Evolutionary conservation across 2,113 vertebrate species (phyloP).

Genomic region (Myocastor coypus): DNA sequence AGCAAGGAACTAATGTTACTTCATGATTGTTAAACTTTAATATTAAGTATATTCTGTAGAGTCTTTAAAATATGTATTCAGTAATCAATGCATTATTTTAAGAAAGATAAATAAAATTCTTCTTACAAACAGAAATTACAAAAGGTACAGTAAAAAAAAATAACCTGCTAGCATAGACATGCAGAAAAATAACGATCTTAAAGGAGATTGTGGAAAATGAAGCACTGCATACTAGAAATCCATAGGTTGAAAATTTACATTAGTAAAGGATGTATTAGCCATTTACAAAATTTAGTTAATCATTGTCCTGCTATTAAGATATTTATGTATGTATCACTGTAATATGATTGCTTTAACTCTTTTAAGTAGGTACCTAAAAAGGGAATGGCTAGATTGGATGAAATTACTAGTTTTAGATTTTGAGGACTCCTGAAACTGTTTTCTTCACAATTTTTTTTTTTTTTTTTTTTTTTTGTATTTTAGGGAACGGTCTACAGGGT

Average conservation of each 20-base stretch:
- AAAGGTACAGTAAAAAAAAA: not conserved
- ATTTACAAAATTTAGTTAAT: not conserved
- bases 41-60: not conserved
- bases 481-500: too few relatives aligned
- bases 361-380: not conserved
- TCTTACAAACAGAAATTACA: not conserved
- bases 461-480: too few relatives aligned
- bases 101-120: constrained; percentile 7
- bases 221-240: too few relatives aligned
- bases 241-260: too few relatives aligned
- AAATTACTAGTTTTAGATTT: not conserved
- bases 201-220: not conserved
- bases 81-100: constrained; percentile 5
- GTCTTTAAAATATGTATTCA: not conserved
- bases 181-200: not conserved
- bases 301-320: not conserved
- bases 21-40: not conserved
- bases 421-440: not conserved
- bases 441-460: too few relatives aligned
- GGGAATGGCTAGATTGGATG: not conserved
- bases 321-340: not conserved
- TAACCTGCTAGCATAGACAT: not conserved
- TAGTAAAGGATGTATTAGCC: not conserved
- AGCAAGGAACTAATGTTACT: not conserved
- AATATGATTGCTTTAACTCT: not conserved